Conservation (phyloP, 2,113 vertebrate genomes). For the Circaetus gallicus region DNA sequence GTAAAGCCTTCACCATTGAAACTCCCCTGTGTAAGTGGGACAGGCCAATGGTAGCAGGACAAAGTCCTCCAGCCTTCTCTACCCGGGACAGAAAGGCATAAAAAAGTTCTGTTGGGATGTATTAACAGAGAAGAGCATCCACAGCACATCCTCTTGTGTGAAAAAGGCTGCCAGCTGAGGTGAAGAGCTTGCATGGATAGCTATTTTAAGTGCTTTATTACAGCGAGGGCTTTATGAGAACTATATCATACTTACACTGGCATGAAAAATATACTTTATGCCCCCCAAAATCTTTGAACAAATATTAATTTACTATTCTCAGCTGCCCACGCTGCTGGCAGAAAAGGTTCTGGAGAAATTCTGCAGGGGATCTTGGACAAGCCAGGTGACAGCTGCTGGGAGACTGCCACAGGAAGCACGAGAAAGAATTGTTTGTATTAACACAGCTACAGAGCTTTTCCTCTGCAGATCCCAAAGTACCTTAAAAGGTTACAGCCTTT, state of each 20-base stretch:
- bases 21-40: background rate
- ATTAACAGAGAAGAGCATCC: background rate
- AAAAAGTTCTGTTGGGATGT: background rate
- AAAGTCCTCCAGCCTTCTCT: background rate
- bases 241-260: background rate
- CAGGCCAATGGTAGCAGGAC: background rate
- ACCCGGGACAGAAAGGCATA: background rate
- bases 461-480: background rate
- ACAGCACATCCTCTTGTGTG: background rate
- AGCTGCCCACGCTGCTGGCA: background rate
- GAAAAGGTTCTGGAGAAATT: background rate
- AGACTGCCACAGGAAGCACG: background rate
- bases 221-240: background rate
- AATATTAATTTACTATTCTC: background rate
- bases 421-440: background rate
- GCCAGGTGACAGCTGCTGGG: background rate
- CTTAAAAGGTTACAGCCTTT: background rate
- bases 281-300: background rate
- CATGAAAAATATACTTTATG: background rate
- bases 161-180: background rate
- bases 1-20: background rate
- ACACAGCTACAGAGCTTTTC: background rate
- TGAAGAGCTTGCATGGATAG: background rate
- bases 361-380: background rate
- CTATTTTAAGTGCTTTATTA: background rate